phyloP scores from a whole-genome alignment of 2,113 vertebrate genomes.

The Dipodomys merriami region DNA sequence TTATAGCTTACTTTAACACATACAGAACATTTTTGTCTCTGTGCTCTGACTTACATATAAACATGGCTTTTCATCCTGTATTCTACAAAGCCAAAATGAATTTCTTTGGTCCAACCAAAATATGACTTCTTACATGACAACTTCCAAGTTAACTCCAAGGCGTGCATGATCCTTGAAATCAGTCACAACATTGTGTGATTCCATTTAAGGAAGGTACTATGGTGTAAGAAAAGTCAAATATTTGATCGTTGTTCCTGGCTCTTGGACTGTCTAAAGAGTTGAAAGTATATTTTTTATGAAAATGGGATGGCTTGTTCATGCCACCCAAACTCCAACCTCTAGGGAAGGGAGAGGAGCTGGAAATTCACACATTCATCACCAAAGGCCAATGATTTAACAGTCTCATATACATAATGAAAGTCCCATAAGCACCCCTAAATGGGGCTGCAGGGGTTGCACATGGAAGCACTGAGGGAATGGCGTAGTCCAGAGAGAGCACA shows the following conservation, averaged over 20 bases:
- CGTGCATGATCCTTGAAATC: neutral
- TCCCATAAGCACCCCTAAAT: neutral
- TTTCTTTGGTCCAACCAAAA: neutral
- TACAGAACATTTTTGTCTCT: neutral
- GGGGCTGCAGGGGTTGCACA: neutral
- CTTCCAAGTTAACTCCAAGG: neutral
- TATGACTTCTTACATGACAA: neutral
- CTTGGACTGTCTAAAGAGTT: neutral
- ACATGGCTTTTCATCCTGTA: neutral
- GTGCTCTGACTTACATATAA: slow-evolving; percentile 36
- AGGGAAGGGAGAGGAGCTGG: neutral
- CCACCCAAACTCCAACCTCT: neutral
- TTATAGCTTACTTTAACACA: neutral
- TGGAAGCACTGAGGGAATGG: neutral
- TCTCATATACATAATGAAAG: neutral
- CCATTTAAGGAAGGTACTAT: neutral
- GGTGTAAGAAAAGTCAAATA: neutral
- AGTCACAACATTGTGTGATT: neutral
- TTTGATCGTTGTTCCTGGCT: neutral
- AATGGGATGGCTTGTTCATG: neutral
- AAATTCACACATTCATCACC: neutral
- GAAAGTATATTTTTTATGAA: neutral
- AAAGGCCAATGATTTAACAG: neutral
- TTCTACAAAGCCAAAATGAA: slow-evolving; percentile 39
- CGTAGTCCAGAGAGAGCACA: neutral